Percentiles rank a stretch among this genome's conserved stretches.
phyloP scores from a whole-genome alignment of 2,888 invertebrate genomes.

The Xanthorhoe designata region DNA sequence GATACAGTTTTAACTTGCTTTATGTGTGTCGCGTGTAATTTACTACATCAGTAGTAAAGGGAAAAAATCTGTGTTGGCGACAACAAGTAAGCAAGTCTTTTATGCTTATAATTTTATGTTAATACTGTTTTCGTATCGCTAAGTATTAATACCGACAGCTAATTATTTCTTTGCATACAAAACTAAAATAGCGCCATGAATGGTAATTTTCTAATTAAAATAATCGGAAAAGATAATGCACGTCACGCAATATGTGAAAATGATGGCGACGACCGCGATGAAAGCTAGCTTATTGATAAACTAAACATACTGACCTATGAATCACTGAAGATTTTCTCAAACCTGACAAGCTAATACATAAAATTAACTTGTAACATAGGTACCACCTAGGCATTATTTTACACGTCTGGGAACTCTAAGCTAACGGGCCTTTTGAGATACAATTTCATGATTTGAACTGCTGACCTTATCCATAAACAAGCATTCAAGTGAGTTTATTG shows the following conservation, averaged over 20 bases:
- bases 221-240: constrained; percentile 56
- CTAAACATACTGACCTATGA: background rate
- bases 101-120: constrained; percentile 41
- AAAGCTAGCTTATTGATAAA: constrained; percentile 21
- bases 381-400: constrained; percentile 36
- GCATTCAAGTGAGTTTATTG: constrained; percentile 47
- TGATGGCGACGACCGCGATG: constrained; percentile 44
- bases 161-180: constrained; percentile 62
- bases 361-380: constrained; percentile 38
- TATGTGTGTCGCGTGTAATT: constrained; percentile 45
- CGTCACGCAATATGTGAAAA: constrained; percentile 53
- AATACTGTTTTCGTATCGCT: constrained; percentile 46
- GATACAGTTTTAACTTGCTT: constrained; percentile 61
- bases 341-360: constrained; percentile 40
- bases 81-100: too few relatives aligned
- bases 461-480: constrained; percentile 54
- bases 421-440: constrained; percentile 45
- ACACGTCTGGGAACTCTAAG: constrained; percentile 32
- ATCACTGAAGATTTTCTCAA: constrained; percentile 25
- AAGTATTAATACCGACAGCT: constrained; percentile 56
- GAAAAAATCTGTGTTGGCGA: constrained; percentile 18
- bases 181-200: constrained; percentile 65
- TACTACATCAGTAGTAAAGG: constrained; percentile 24
- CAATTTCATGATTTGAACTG: constrained; percentile 54
- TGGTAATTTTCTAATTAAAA: constrained; percentile 71